A percentile compares a stretch with the other conserved stretches of the same genome.
Conservation (phyloP, 2,113 vertebrate species). For the Tringa solitaria region DNA sequence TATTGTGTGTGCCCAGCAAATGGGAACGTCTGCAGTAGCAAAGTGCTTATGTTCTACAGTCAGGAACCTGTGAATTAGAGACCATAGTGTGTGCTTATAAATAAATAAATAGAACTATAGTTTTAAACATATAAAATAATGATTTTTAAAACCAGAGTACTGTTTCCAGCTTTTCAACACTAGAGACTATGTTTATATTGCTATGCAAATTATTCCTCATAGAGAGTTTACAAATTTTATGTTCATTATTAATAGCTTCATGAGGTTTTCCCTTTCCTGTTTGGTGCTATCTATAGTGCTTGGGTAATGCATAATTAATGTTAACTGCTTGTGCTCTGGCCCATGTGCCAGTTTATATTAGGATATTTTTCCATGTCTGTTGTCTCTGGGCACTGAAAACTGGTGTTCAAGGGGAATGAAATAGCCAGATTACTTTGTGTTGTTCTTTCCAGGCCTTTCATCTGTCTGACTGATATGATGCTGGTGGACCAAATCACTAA, state of each 20-base stretch:
- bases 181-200: constrained; percentile 72
- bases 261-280: constrained; percentile 67
- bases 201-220: constrained; percentile 80
- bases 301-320: constrained; percentile 79
- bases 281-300: constrained; percentile 74
- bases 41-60: neutral
- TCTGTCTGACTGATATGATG: constrained; percentile 1
- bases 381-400: constrained; percentile 54
- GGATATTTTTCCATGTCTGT: constrained; percentile 51
- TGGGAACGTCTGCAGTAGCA: neutral
- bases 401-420: constrained; percentile 50
- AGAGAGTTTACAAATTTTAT: constrained; percentile 79
- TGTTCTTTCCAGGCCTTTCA: constrained; percentile 15
- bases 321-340: constrained; percentile 69
- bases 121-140: constrained; percentile 71
- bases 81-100: constrained; percentile 65
- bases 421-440: constrained; percentile 16
- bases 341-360: constrained; percentile 52
- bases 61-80: constrained; percentile 35
- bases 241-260: constrained; percentile 80
- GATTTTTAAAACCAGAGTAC: constrained; percentile 10
- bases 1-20: neutral
- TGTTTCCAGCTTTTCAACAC: constrained; percentile 59
- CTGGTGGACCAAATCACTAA: neutral
- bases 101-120: constrained; percentile 69